Percentiles rank a stretch among this genome's conserved stretches.
Evolutionary conservation across 2,888 invertebrate species (phyloP).

Genomic region (Bhutanitis thaidina): DNA sequence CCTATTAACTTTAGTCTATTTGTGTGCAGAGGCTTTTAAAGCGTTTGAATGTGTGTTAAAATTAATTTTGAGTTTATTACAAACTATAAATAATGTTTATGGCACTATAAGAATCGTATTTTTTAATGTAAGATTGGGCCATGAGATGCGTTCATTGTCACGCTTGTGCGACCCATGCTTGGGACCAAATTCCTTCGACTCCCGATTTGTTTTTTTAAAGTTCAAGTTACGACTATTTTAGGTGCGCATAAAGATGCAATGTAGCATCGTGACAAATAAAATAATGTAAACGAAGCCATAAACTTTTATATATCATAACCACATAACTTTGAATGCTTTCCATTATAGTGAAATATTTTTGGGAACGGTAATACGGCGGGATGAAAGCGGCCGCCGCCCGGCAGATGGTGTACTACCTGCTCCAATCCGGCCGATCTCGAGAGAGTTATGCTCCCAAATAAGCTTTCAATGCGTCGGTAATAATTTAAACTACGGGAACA

Average conservation of each 20-base stretch:
- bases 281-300: slow-evolving; percentile 62
- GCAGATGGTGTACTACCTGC: slow-evolving; percentile 71
- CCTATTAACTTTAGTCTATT: slow-evolving; percentile 5
- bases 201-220: slow-evolving; percentile 63
- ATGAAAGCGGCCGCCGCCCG: slow-evolving; percentile 72
- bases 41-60: neutral
- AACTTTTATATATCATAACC: no score
- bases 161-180: no score
- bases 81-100: neutral
- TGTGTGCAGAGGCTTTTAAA: neutral
- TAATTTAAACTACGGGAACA: slow-evolving; percentile 44
- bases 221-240: slow-evolving; percentile 73
- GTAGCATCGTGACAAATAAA: slow-evolving; percentile 66
- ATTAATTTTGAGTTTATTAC: neutral
- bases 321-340: slow-evolving; percentile 70
- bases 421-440: slow-evolving; percentile 32
- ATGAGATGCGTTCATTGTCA: no score
- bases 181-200: slow-evolving; percentile 41
- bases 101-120: neutral
- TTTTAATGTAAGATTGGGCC: no score
- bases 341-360: slow-evolving; percentile 75
- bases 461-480: slow-evolving; percentile 34
- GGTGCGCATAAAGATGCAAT: slow-evolving; percentile 65
- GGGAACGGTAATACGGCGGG: slow-evolving; percentile 68
- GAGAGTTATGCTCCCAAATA: slow-evolving; percentile 47